Evolutionary conservation across 1,140 invertebrate genomes (phyloP).

Genomic region (Brachionus angularis): DNA sequence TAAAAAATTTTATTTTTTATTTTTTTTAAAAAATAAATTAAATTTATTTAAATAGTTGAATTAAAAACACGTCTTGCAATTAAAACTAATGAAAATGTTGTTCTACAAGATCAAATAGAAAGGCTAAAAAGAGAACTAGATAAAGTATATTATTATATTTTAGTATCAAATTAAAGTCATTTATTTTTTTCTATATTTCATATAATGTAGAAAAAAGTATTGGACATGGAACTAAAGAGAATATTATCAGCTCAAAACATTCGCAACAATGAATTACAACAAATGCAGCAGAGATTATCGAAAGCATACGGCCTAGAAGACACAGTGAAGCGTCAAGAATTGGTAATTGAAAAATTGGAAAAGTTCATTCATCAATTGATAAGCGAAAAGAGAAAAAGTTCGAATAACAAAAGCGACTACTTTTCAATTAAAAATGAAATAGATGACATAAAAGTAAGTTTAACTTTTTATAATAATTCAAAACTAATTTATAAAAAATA

Average conservation of each 20-base stretch:
- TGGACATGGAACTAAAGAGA: constrained; percentile 1
- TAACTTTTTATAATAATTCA: no score
- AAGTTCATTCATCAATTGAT: neutral
- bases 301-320: constrained; percentile 35
- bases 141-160: neutral
- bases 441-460: no score
- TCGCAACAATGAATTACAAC: neutral
- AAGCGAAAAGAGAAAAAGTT: neutral
- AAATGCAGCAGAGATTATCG: neutral
- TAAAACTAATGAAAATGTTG: constrained; percentile 43
- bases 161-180: neutral
- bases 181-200: no score
- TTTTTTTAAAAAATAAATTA: neutral
- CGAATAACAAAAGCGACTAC: no score
- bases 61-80: constrained; percentile 3
- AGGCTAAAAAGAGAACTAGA: constrained; percentile 9
- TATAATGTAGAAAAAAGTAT: neutral
- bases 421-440: no score
- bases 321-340: constrained; percentile 42
- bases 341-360: constrained; percentile 43
- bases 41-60: constrained; percentile 10
- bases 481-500: no score
- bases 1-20: neutral
- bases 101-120: constrained; percentile 35
- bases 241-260: neutral